Base-by-base conservation (phyloP, 1,140 invertebrate species). In the Zaprionus nigranus region DNA sequence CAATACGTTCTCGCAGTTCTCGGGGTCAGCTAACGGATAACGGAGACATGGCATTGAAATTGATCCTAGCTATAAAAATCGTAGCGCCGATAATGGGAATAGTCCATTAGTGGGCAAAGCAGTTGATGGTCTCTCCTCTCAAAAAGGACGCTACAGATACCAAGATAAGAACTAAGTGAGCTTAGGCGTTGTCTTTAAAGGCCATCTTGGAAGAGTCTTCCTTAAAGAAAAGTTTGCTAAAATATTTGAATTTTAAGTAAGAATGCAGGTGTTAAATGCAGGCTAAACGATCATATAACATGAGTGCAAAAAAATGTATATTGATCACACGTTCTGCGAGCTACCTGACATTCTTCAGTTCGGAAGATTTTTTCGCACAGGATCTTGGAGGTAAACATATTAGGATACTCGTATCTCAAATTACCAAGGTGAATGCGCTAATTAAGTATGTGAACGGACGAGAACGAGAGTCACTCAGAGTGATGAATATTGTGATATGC, bases 1-100 rank as follows among this genome's bases (percentile, higher is more conserved):
- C 80, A 82, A 82, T 82, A 79, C 81, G 82, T 79, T 82, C 75
- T 82, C 69, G 22, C 79, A 78, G 80, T 82, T 82, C 81, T 82
- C 60, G 80, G 82, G 81, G 81, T 82, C 81, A 82, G 70, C 72
- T 82, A 82, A 82, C 81, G 81, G 81, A 82, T 82, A 82, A 82
- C 81, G 80, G 81, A 79, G 69, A 71, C 71, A 75, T 79, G 75
- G 81, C 79, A 82, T 82, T 82, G 81, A 82, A 82, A 82, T 82
- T 82, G 81, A 82, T 82, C 81, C 63, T 79, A 76, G 66, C 80
- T 66, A 82, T 82, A 74, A 79, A 81, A 78, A 75, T 78, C 61
- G 70, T 40, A 81, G 74, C 28, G 36, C 30, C 46, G 61, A 51
- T 63, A 77, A 43, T 15, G 75, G 67, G 61, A 78, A 79, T 60